phyloP scores from a whole-genome alignment of 2,888 invertebrate species.

The Sphaerolaimus hirsutus region DNA sequence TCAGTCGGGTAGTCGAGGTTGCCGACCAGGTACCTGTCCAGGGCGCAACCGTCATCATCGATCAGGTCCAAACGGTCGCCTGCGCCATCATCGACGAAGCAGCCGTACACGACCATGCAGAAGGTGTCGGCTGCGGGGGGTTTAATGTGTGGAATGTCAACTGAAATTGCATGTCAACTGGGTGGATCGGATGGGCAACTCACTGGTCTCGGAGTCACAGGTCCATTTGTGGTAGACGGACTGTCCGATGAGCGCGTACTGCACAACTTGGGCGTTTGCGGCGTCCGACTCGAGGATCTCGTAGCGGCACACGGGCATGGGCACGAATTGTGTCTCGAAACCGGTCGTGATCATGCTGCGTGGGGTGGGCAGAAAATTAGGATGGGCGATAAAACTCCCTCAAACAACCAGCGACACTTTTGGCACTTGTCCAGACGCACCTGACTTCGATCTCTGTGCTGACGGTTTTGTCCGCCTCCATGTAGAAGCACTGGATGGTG shows the following conservation, averaged over 20 bases:
- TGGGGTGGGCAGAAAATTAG: too few relatives aligned
- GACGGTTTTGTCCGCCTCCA: slow-evolving; percentile 6
- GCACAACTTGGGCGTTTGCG: not conserved
- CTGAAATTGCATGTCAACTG: too few relatives aligned
- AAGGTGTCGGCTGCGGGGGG: slow-evolving; percentile 18
- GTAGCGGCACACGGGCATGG: slow-evolving; percentile 1
- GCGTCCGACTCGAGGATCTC: not conserved
- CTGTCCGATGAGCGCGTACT: not conserved
- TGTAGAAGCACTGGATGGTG: slow-evolving; percentile 4
- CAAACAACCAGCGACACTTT: too few relatives aligned
- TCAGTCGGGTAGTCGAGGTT: slow-evolving; percentile 24
- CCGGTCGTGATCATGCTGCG: slow-evolving; percentile 2
- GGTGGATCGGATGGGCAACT: too few relatives aligned
- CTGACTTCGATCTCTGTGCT: slow-evolving; percentile 6
- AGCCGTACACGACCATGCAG: slow-evolving; percentile 13
- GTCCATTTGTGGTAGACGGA: slow-evolving; percentile 1
- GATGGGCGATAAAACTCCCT: too few relatives aligned
- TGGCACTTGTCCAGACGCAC: too few relatives aligned
- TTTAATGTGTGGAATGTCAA: too few relatives aligned
- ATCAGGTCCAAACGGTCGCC: slow-evolving; percentile 15
- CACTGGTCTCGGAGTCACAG: not conserved
- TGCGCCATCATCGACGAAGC: slow-evolving; percentile 23
- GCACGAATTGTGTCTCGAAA: not conserved
- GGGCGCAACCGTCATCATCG: not conserved
- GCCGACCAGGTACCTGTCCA: slow-evolving; percentile 17